phyloP scores from a whole-genome alignment of 2,797 vertebrate species.

The Pagetopsis macropterus region DNA sequence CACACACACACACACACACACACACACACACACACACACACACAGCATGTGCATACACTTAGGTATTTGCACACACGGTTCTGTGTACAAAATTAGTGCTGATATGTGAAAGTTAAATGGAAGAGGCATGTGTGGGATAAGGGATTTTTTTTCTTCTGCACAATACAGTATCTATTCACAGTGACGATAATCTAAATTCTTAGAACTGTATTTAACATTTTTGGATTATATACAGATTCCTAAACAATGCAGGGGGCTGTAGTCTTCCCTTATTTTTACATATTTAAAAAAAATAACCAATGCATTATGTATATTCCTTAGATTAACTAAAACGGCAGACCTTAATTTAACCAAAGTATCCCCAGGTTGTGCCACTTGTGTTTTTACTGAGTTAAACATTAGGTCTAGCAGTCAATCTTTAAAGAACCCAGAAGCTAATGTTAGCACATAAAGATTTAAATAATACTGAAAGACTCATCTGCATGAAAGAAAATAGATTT shows the following conservation, averaged over 20 bases:
- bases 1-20: slow-evolving; percentile 43
- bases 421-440: not conserved
- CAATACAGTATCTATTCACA: slow-evolving; percentile 13
- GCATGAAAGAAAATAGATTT: not conserved
- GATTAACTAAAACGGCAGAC: slow-evolving; percentile 1
- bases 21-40: slow-evolving; percentile 40
- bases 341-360: slow-evolving; percentile 9
- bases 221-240: not conserved
- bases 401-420: slow-evolving; percentile 8
- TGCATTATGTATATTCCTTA: slow-evolving; percentile 14
- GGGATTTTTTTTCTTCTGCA: not conserved
- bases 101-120: slow-evolving; percentile 50
- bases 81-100: slow-evolving; percentile 50
- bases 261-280: not conserved
- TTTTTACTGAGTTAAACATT: slow-evolving; percentile 1
- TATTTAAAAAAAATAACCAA: slow-evolving; percentile 3
- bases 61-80: slow-evolving; percentile 50
- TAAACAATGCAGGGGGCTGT: slow-evolving; percentile 1
- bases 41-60: slow-evolving; percentile 43
- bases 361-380: not conserved
- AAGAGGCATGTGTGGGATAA: slow-evolving; percentile 39
- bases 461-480: slow-evolving; percentile 21
- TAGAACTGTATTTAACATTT: slow-evolving; percentile 12
- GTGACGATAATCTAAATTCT: slow-evolving; percentile 29
- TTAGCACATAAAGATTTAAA: slow-evolving; percentile 11